Conservation (phyloP, 2,888 invertebrate species). For the Auanema freiburgensis region DNA sequence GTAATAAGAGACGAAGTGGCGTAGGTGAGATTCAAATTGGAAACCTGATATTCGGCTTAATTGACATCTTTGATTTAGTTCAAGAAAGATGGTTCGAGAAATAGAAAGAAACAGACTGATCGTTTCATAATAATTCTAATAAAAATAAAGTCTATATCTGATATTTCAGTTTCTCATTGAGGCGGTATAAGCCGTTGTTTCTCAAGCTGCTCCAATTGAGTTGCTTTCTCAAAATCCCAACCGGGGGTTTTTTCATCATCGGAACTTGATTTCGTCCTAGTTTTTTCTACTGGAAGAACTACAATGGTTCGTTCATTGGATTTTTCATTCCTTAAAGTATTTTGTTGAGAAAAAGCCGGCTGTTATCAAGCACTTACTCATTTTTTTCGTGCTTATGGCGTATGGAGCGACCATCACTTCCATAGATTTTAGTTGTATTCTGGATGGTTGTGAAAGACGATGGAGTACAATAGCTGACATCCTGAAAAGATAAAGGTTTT, state of each 20-base stretch:
- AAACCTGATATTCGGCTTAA: too few species aligned
- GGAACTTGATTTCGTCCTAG: constrained; percentile 7
- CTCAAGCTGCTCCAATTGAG: constrained; percentile 25
- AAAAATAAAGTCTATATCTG: too few species aligned
- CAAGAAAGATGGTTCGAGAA: too few species aligned
- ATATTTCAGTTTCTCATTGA: not conserved
- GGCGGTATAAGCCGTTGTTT: constrained; percentile 20
- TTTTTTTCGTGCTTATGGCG: constrained; percentile 7
- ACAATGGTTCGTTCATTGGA: constrained; percentile 12
- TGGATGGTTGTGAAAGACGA: constrained; percentile 44
- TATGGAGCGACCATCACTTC: constrained; percentile 25
- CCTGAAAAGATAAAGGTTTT: constrained; percentile 13
- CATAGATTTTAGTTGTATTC: constrained; percentile 43
- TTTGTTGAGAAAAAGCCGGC: not conserved
- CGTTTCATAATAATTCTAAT: too few species aligned
- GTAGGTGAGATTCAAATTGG: too few species aligned
- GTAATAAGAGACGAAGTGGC: too few species aligned
- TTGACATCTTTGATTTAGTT: too few species aligned
- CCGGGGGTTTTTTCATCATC: constrained; percentile 20
- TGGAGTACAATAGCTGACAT: constrained; percentile 35
- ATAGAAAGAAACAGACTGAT: too few species aligned
- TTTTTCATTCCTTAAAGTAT: not conserved
- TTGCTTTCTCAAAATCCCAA: constrained; percentile 28
- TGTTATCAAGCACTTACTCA: constrained; percentile 8
- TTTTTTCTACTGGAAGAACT: constrained; percentile 5